These are phyloP conservation scores for Drosophila suboccidentalis DNA, from an alignment of 2,888 invertebrate species.

Conservation along the genomic window DNA sequence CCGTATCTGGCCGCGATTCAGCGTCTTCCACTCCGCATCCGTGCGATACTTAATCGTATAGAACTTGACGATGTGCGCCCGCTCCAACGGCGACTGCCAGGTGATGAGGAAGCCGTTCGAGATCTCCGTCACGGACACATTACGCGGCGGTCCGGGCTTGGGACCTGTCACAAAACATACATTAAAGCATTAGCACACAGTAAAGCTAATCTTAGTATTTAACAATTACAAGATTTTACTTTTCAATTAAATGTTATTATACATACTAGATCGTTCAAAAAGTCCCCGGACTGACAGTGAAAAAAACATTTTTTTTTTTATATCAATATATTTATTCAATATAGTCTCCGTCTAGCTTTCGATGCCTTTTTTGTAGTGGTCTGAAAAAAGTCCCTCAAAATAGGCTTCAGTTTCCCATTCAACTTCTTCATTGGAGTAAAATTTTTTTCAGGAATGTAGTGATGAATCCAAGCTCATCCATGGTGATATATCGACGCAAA, in stretches of 20 bases:
- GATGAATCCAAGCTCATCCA: too few species aligned
- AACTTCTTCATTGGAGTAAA: too few species aligned
- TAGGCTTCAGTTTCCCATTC: too few species aligned
- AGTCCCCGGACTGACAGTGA: too few species aligned
- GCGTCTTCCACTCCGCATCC: conserved; percentile 95
- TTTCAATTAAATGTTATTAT: not conserved
- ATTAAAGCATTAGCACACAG: conserved; percentile 9
- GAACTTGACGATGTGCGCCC: conserved; percentile 92
- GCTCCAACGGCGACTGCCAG: conserved; percentile 94
- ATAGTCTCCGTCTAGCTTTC: too few species aligned
- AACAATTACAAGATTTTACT: not conserved
- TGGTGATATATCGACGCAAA: too few species aligned
- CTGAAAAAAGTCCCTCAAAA: too few species aligned
- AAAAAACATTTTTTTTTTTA: too few species aligned
- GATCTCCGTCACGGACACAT: conserved; percentile 95
- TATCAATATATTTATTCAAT: too few species aligned
- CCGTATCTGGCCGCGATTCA: conserved; percentile 94
- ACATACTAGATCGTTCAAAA: too few species aligned
- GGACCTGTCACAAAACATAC: conserved; percentile 88
- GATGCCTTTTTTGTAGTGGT: too few species aligned
- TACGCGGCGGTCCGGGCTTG: conserved; percentile 95
- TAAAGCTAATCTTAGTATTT: not conserved
- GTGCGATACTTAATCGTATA: conserved; percentile 97
- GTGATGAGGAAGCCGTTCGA: conserved; percentile 96
- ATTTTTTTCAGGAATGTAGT: too few species aligned